These are phyloP conservation scores for Glossophaga mutica DNA, from an alignment of 2,797 vertebrate genomes.

Conservation along the genomic window DNA sequence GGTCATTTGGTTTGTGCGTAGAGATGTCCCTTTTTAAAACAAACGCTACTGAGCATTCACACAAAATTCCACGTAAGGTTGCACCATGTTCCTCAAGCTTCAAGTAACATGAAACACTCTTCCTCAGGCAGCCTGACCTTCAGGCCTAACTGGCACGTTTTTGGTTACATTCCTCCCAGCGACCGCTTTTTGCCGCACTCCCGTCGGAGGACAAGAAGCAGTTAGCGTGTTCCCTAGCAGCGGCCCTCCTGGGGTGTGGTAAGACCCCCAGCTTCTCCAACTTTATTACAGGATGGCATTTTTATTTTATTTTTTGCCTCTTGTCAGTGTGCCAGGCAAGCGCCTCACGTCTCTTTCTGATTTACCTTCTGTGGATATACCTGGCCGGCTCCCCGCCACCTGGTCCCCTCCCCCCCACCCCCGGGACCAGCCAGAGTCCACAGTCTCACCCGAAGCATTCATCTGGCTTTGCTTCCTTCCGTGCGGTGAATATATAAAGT, in stretches of 20 bases:
- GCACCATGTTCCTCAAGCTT: background rate
- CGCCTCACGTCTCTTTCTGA: background rate
- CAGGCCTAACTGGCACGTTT: background rate
- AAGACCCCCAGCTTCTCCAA: background rate
- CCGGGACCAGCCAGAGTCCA: background rate
- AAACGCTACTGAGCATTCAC: background rate
- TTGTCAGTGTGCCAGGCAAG: background rate
- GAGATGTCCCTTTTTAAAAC: background rate
- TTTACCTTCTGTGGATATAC: rapidly evolving
- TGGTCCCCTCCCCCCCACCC: too few species aligned
- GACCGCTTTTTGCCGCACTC: background rate
- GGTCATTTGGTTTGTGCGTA: background rate
- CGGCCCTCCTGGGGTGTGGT: background rate
- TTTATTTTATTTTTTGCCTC: background rate
- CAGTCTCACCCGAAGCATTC: background rate
- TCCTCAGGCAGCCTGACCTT: background rate
- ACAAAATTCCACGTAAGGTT: background rate
- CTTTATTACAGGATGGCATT: background rate
- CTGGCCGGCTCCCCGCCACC: background rate
- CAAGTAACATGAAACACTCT: background rate
- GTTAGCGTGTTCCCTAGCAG: background rate
- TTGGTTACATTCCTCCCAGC: background rate
- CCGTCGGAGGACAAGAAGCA: background rate
- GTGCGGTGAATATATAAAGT: background rate
- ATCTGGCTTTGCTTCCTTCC: background rate